A percentile compares a stretch with the other conserved stretches of the same genome.
These are phyloP conservation scores for Mus spicilegus DNA, from an alignment of 2,113 vertebrate species.

Conservation along the genomic window DNA sequence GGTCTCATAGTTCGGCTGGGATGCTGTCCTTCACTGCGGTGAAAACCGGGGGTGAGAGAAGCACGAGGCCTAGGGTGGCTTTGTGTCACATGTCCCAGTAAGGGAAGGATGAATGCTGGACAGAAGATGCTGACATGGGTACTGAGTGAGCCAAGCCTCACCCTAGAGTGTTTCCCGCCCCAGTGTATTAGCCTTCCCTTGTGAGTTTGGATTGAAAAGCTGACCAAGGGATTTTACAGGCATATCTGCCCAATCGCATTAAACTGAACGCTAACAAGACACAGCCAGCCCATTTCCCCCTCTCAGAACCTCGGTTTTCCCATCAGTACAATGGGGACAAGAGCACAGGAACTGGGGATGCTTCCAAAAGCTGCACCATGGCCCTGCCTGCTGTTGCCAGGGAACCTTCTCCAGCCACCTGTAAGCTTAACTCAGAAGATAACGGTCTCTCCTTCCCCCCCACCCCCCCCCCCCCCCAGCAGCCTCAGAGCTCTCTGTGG, in stretches of 20 bases:
- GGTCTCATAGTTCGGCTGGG: neutral
- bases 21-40: no score
- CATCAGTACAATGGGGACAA: neutral
- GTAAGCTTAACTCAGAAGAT: rapidly evolving
- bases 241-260: neutral
- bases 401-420: rapidly evolving
- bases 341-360: rapidly evolving
- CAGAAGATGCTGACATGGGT: neutral
- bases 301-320: neutral
- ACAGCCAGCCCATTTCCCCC: neutral
- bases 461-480: neutral
- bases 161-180: no score
- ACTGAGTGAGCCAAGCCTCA: neutral
- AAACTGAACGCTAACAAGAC: neutral
- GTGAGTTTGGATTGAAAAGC: neutral
- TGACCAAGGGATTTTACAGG: neutral
- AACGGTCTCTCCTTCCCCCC: neutral
- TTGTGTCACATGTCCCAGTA: neutral
- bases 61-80: neutral
- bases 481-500: neutral
- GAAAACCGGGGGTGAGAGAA: neutral
- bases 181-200: neutral
- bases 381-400: neutral
- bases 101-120: neutral
- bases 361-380: neutral